Conservation (phyloP, 2,797 vertebrate genomes). For the Psittacula echo region DNA sequence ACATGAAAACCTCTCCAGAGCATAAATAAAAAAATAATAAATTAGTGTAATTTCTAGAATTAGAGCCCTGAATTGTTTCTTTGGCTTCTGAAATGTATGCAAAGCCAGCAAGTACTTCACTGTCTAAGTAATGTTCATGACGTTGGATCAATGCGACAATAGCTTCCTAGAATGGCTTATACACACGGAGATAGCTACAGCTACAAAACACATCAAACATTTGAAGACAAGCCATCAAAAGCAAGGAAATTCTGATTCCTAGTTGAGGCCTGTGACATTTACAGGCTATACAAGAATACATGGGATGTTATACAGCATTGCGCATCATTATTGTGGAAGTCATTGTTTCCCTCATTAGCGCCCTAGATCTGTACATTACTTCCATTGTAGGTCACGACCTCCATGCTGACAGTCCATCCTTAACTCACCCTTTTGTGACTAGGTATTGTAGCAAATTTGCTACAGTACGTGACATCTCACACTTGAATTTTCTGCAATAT, state of each 20-base stretch:
- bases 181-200: background rate
- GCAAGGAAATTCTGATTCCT: constrained; percentile 62
- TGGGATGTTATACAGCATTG: constrained; percentile 73
- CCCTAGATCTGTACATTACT: constrained; percentile 76
- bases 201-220: constrained; percentile 44
- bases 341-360: constrained; percentile 78
- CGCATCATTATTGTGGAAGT: constrained; percentile 77
- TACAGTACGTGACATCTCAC: constrained; percentile 70
- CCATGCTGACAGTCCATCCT: constrained; percentile 70
- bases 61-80: background rate
- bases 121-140: background rate
- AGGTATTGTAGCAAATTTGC: constrained; percentile 75
- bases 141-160: background rate
- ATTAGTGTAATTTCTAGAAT: background rate
- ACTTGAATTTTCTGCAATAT: constrained; percentile 73
- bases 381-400: constrained; percentile 69
- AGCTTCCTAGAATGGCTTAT: background rate
- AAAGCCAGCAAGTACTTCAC: background rate
- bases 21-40: background rate
- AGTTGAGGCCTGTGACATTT: constrained; percentile 69
- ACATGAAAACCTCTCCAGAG: background rate
- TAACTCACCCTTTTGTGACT: constrained; percentile 76
- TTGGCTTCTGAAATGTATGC: background rate
- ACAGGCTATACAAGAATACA: constrained; percentile 63
- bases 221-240: constrained; percentile 63